A percentile compares a stretch with the other conserved stretches of the same genome.
These are phyloP conservation scores for Ophion costatus DNA, from an alignment of 2,888 invertebrate species.

Conservation along the genomic window DNA sequence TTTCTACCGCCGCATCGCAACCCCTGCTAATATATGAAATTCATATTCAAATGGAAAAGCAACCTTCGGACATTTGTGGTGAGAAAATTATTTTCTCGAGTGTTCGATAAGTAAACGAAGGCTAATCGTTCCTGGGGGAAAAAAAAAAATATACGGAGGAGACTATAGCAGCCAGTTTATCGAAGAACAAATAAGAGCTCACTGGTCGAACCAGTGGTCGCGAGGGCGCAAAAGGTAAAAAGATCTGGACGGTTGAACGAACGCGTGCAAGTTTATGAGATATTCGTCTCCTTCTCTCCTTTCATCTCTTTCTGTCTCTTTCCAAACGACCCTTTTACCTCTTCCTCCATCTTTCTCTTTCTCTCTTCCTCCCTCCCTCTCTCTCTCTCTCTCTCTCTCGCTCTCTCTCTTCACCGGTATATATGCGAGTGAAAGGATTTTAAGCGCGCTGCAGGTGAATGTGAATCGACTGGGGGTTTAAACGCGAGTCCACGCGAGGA, in stretches of 20 bases:
- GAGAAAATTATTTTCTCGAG: neutral
- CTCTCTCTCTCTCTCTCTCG: neutral
- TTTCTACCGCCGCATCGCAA: too few species aligned
- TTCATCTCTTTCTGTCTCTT: constrained; percentile 1
- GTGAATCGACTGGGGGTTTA: constrained; percentile 71
- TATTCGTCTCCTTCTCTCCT: constrained; percentile 40
- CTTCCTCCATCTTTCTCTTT: too few species aligned
- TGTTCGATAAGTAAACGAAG: neutral
- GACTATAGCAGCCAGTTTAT: constrained; percentile 57
- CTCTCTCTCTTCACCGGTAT: constrained; percentile 14
- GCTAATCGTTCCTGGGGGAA: constrained; percentile 23
- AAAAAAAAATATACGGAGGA: neutral
- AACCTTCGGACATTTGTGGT: neutral
- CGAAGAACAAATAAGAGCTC: constrained; percentile 67
- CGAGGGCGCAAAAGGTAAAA: constrained; percentile 9
- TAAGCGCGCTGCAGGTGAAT: constrained; percentile 53
- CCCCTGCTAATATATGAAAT: too few species aligned
- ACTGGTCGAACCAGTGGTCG: constrained; percentile 55
- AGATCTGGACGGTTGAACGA: constrained; percentile 51
- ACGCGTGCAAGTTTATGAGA: constrained; percentile 57
- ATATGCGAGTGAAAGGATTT: constrained; percentile 43
- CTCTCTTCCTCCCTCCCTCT: constrained; percentile 34
- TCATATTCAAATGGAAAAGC: too few species aligned
- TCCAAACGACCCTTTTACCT: too few species aligned
- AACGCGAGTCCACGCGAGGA: constrained; percentile 80